Evolutionary conservation across 2,113 vertebrate genomes (phyloP), one percentile per base, ranked within the genome.

Genomic region (Rhodinocichla rosea): DNA sequence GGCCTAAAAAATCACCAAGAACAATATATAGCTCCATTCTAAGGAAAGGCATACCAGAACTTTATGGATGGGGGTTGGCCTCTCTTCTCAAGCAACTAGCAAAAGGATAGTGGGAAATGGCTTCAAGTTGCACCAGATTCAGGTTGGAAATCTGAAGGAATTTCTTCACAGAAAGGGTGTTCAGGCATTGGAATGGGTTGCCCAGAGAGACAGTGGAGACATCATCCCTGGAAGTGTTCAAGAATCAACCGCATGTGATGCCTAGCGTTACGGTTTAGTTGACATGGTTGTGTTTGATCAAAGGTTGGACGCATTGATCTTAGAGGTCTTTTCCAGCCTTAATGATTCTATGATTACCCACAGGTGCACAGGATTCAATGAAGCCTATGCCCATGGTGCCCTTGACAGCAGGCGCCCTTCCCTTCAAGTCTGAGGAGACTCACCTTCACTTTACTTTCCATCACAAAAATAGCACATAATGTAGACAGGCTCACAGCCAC

Each of bases 401-500:
- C 74, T 71, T 57, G 21, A 59, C 42, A 65, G 53, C 18, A 63
- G 35, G 56, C 24, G 42, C 24, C 45, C 42, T 77, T 74, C 8
- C 27, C 30, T 44, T 76, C 49, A 67, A 0, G 7, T 50, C 37
- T 18, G 20, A 78, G 30, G 13, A 39, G 20, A 9, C 22, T 64
- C 32, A 60, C 13, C 62, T 83, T 26, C 40, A 21, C 35, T 55
- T 70, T 49, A 32, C 33, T 47, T 27, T 55, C 32, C 21, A 44
- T 26, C 20, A 50, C 49, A 76, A 90, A 67, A 83, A 78, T 35
- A 71, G 44, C 9, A 63, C 11, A 42, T 39, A 56, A 64, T 1
- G 0, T 7, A 60, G 63, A 30, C 0, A 0, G 23, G 15, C 73
- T 55, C 55, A 62, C 59, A 88, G 37, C 6, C 3, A 1, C 44